Conservation (phyloP, 2,888 invertebrate genomes). For the Dicycla oo region DNA sequence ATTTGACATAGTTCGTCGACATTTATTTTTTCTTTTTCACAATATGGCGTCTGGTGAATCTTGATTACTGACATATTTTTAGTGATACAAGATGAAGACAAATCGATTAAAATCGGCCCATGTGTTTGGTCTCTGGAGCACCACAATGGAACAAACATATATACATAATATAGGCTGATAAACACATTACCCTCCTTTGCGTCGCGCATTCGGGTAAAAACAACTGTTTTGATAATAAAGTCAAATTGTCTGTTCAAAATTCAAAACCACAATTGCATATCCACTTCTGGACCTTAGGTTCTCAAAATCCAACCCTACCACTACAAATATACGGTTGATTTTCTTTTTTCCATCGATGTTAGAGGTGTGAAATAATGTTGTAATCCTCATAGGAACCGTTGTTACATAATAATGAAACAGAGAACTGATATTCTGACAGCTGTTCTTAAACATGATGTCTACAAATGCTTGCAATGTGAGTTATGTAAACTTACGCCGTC, state of each 20-base stretch:
- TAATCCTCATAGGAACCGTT: constrained; percentile 41
- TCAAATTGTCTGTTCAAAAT: constrained; percentile 23
- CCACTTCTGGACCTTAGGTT: neutral
- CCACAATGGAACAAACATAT: too few relatives aligned
- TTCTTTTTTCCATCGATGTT: neutral
- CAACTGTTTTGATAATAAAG: neutral
- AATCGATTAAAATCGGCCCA: too few relatives aligned
- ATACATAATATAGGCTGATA: too few relatives aligned
- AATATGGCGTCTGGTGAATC: too few relatives aligned
- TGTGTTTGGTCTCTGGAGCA: too few relatives aligned
- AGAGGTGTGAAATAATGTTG: constrained; percentile 48
- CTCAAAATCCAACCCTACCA: neutral
- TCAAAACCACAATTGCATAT: constrained; percentile 27
- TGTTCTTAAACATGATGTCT: constrained; percentile 62
- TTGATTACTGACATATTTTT: too few relatives aligned
- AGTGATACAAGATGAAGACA: too few relatives aligned
- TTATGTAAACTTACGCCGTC: constrained; percentile 42
- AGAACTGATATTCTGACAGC: constrained; percentile 60
- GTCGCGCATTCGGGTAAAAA: too few relatives aligned
- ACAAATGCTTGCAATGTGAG: constrained; percentile 48
- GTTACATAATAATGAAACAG: constrained; percentile 61
- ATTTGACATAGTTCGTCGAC: too few relatives aligned
- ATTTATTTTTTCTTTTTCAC: too few relatives aligned
- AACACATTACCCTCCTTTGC: too few relatives aligned
- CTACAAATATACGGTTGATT: constrained; percentile 2